Evolutionary conservation across 2,113 vertebrate genomes (phyloP).

Genomic region (Psittacara wagleri): DNA sequence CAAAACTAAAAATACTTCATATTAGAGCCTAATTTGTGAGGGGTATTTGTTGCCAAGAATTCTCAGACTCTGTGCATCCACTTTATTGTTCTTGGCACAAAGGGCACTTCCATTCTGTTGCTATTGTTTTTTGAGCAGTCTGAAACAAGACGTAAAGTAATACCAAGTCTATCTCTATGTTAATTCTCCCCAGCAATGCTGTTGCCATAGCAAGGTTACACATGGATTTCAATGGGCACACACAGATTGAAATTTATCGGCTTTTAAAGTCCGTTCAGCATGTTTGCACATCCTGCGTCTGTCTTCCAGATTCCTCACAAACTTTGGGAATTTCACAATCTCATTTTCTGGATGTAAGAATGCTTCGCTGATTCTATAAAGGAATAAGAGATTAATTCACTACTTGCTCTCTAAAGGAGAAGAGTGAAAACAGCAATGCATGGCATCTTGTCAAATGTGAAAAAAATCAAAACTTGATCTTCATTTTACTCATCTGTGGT

Average conservation of each 20-base stretch:
- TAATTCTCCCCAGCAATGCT: background rate
- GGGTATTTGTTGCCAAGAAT: slow-evolving; percentile 48
- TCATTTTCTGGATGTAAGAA: background rate
- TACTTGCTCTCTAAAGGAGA: background rate
- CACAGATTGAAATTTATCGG: background rate
- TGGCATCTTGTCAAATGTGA: background rate
- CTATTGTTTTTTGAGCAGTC: slow-evolving; percentile 54
- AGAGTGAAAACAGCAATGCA: background rate
- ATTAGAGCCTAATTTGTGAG: background rate
- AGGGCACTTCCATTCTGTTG: slow-evolving; percentile 31
- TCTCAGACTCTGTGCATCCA: slow-evolving; percentile 44
- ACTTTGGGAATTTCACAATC: background rate
- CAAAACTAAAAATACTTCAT: slow-evolving; percentile 34
- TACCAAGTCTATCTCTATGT: slow-evolving; percentile 16
- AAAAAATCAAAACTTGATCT: background rate
- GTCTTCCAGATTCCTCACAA: background rate
- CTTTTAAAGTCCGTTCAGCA: background rate
- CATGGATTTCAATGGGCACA: background rate
- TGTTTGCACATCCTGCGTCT: background rate
- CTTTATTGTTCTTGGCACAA: slow-evolving; percentile 58
- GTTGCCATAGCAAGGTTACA: slow-evolving; percentile 30
- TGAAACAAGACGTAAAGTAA: slow-evolving; percentile 40
- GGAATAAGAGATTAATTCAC: background rate
- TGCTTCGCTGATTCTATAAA: background rate
- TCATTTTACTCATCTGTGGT: background rate